These are phyloP conservation scores for Drosophila aldrichi DNA, from an alignment of 2,888 invertebrate species.

Conservation along the genomic window DNA sequence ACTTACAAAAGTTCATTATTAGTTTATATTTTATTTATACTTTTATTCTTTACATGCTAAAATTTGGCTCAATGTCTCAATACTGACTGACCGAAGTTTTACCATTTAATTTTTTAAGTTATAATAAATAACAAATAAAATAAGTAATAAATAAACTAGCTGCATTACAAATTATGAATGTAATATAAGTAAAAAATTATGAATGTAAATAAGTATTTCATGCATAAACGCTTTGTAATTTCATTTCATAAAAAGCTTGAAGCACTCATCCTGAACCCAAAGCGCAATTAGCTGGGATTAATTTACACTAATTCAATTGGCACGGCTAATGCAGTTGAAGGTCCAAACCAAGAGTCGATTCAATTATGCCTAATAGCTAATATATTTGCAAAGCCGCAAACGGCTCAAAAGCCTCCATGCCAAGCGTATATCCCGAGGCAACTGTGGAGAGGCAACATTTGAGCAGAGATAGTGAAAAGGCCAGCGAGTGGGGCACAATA, in stretches of 20 bases:
- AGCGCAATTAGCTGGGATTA: too few species aligned
- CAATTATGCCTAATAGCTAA: constrained; percentile 64
- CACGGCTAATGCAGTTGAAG: constrained; percentile 15
- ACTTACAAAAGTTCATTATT: too few species aligned
- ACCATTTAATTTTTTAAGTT: too few species aligned
- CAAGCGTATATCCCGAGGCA: constrained; percentile 39
- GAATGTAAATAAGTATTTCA: not conserved
- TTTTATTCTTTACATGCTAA: too few species aligned
- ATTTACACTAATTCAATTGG: constrained; percentile 60
- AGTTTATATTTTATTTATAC: too few species aligned
- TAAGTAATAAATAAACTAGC: too few species aligned
- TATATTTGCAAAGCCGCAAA: constrained; percentile 49
- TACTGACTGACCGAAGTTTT: too few species aligned
- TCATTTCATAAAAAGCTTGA: not conserved
- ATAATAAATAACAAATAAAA: too few species aligned
- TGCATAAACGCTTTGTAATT: not conserved
- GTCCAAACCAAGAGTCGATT: constrained; percentile 36
- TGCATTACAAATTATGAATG: not conserved
- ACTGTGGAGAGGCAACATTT: constrained; percentile 23
- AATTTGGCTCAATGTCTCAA: too few species aligned
- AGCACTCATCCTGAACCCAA: too few species aligned
- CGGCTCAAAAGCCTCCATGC: constrained; percentile 55
- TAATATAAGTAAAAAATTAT: not conserved
- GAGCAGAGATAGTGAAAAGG: constrained; percentile 48
- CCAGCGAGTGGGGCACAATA: constrained; percentile 28